phyloP scores from a whole-genome alignment of 2,888 invertebrate genomes.

The Autographa gamma region DNA sequence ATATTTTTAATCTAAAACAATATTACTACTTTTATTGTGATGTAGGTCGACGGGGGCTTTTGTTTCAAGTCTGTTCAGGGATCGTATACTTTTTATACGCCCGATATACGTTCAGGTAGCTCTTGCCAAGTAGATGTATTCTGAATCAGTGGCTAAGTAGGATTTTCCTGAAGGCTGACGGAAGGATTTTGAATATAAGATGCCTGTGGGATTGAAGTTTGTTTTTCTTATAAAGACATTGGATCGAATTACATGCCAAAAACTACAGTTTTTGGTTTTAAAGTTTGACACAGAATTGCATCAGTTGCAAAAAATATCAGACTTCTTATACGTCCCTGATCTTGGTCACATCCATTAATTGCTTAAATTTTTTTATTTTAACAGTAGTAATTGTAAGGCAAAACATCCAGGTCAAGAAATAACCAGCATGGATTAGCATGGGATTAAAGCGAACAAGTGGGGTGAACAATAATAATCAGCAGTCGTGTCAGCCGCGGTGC shows the following conservation, averaged over 20 bases:
- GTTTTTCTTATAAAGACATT: not conserved
- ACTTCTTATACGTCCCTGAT: too few species aligned
- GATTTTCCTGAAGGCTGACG: too few species aligned
- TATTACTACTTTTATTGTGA: constrained; percentile 30
- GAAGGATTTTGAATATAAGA: too few species aligned
- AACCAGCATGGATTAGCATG: constrained; percentile 40
- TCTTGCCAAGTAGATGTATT: constrained; percentile 36
- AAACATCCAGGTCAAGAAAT: constrained; percentile 19
- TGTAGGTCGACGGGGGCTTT: constrained; percentile 17
- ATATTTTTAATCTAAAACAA: constrained; percentile 40
- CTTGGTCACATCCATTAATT: too few species aligned
- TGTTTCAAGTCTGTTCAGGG: constrained; percentile 19
- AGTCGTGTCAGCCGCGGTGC: constrained; percentile 46
- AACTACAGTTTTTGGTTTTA: too few species aligned
- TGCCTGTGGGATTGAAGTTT: not conserved
- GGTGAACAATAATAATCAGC: constrained; percentile 50
- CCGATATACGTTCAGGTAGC: constrained; percentile 27
- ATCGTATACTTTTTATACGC: constrained; percentile 34
- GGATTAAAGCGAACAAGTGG: constrained; percentile 47
- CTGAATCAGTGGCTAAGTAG: constrained; percentile 10
- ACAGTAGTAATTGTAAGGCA: constrained; percentile 21
- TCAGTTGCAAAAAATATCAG: too few species aligned
- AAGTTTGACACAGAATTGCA: too few species aligned
- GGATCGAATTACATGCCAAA: too few species aligned
- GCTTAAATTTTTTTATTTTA: too few species aligned